Evolutionary conservation across 1,140 invertebrate genomes (phyloP).

Genomic region (Drosophila lowei): DNA sequence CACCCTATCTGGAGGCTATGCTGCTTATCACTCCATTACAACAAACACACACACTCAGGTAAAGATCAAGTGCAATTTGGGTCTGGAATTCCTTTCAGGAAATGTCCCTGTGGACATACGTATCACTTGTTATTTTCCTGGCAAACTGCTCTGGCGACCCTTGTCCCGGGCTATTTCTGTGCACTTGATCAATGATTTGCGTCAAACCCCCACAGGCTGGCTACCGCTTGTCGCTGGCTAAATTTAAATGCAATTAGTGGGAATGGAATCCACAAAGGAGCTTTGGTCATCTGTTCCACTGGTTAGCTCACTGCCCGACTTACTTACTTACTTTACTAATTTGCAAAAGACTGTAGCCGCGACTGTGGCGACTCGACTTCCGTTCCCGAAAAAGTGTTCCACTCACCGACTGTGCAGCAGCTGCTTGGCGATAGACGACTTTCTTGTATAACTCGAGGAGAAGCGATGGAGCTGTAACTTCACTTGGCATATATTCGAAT

Average conservation of each 20-base stretch:
- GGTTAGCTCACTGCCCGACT: slow-evolving; percentile 43
- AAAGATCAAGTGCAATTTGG: no score
- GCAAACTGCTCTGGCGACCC: slow-evolving; percentile 2
- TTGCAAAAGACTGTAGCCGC: slow-evolving; percentile 12
- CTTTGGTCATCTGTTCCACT: not conserved
- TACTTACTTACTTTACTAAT: slow-evolving; percentile 40
- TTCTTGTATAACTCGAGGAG: no score
- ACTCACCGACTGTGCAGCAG: no score
- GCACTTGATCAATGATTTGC: slow-evolving; percentile 53
- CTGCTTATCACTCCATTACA: slow-evolving; percentile 18
- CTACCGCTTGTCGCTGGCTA: slow-evolving; percentile 37
- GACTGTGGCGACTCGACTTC: slow-evolving; percentile 25
- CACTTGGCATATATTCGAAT: no score
- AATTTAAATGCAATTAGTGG: slow-evolving; percentile 71
- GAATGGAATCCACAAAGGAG: slow-evolving; percentile 47
- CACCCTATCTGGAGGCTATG: slow-evolving; percentile 2
- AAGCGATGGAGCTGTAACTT: no score
- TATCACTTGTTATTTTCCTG: not conserved
- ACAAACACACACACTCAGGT: not conserved
- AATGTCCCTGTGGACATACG: not conserved
- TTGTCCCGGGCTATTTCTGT: slow-evolving; percentile 47
- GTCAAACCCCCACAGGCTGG: slow-evolving; percentile 28
- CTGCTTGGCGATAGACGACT: no score
- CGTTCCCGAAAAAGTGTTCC: slow-evolving; percentile 1
- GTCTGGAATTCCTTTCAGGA: no score